These are phyloP conservation scores for Thereva unica DNA, from an alignment of 2,888 invertebrate genomes.

Conservation along the genomic window DNA sequence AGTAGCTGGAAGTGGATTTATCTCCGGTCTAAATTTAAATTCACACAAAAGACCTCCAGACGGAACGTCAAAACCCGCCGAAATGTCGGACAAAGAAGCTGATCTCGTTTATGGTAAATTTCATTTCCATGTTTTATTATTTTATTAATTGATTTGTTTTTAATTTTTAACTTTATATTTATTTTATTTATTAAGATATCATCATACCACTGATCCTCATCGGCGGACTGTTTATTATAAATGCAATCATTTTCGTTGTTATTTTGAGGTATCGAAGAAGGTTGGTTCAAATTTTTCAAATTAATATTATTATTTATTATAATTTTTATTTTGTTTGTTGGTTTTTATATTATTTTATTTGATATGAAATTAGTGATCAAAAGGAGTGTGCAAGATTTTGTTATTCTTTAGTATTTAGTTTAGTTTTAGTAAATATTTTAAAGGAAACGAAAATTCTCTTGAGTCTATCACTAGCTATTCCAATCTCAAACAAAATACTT, in stretches of 20 bases:
- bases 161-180: slow-evolving; percentile 30
- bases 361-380: background rate
- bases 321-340: slow-evolving; percentile 17
- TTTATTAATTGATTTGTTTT: slow-evolving; percentile 30
- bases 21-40: slow-evolving; percentile 37
- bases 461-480: no score
- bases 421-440: no score
- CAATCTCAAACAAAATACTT: no score
- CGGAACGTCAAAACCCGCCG: slow-evolving; percentile 22
- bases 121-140: slow-evolving; percentile 16
- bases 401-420: no score
- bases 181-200: slow-evolving; percentile 61
- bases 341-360: background rate
- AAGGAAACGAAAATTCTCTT: no score
- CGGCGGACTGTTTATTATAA: slow-evolving; percentile 71
- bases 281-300: slow-evolving; percentile 42
- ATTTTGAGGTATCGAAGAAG: slow-evolving; percentile 61
- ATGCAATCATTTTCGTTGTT: slow-evolving; percentile 73
- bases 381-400: no score
- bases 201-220: slow-evolving; percentile 73
- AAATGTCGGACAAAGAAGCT: slow-evolving; percentile 46
- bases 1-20: slow-evolving; percentile 41
- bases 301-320: slow-evolving; percentile 7
- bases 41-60: slow-evolving; percentile 36
- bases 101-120: slow-evolving; percentile 46